phyloP scores from a whole-genome alignment of 2,888 invertebrate species.

The Phasia obesa region DNA sequence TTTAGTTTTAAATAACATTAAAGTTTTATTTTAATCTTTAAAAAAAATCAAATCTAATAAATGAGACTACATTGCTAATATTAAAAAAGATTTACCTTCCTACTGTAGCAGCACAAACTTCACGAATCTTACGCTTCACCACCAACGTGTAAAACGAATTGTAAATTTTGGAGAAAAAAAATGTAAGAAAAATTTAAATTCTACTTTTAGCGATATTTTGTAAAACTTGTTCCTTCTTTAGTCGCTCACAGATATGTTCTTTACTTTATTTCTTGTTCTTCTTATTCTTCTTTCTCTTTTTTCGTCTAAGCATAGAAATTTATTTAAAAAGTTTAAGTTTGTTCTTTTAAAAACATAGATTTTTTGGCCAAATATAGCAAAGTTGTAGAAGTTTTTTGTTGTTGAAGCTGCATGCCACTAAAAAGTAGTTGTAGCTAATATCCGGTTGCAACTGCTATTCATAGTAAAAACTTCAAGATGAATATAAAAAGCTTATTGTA shows the following conservation, averaged over 20 bases:
- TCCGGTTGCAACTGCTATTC: conserved; percentile 65
- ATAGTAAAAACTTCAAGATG: conserved; percentile 35
- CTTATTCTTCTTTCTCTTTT: background rate
- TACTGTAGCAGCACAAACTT: conserved; percentile 37
- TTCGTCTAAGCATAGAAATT: conserved; percentile 51
- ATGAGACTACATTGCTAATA: conserved; percentile 23
- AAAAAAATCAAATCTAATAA: conserved; percentile 20
- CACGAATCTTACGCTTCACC: conserved; percentile 21
- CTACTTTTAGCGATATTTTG: conserved; percentile 55
- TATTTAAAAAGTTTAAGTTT: conserved; percentile 65
- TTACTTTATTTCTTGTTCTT: conserved; percentile 19
- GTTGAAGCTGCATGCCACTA: conserved; percentile 43
- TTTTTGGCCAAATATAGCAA: conserved; percentile 58
- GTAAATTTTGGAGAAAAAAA: conserved; percentile 8
- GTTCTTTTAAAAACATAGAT: conserved; percentile 46
- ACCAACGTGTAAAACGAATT: conserved; percentile 39
- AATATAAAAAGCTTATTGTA: conserved; percentile 64
- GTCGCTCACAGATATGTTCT: conserved; percentile 49
- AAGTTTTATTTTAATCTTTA: conserved; percentile 3
- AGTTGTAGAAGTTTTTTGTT: no score
- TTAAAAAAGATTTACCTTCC: conserved; percentile 37
- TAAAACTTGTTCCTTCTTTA: conserved; percentile 45
- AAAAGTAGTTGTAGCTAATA: conserved; percentile 53
- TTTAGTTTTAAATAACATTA: background rate
- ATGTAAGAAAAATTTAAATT: conserved; percentile 43